Base-by-base conservation (phyloP, 2,888 invertebrate genomes). In the Alcis repandata region DNA sequence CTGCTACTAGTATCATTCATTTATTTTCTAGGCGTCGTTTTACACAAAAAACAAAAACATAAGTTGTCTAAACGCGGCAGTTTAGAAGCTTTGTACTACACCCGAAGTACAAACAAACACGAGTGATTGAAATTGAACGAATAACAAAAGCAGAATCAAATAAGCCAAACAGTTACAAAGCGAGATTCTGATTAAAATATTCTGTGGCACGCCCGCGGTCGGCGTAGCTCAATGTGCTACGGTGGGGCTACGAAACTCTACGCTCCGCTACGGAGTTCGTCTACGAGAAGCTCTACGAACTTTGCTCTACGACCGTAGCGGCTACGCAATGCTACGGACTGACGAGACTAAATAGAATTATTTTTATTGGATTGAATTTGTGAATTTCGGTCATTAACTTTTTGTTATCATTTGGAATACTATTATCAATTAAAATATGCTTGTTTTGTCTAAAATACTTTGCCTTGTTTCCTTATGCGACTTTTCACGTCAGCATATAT, bases 171-270 rank as follows among this genome's bases (percentile, higher is more conserved):
- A 10, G 11, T 2, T 17, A 1, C 13, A 40, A 49, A 13, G 10
- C 1, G 15, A 51, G 0, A 40, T 61, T 32, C 53, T 54, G 40
- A n/a, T 1, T 49, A 17, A 11, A 48, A 33, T 61, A 49, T 22
- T 41, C 54, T 56, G 20, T 61, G 61, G 32, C 45, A 20, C 13
- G 53, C 27, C 56, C 20, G 19, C 48, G 61, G 53, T 56, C 38
- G 64, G 9, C 52, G 57, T 65, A 60, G 57, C 60, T 41, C 57
- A 52, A 49, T 49, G 59, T 43, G 59, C 65, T 65, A 65, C 64
- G 45, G 20, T 4, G 40, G 9, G 10, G 69, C 69, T 69, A 69
- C 71, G 71, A 67, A 60, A 60, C 49, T 67, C 70, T 72, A 68
- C 67, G 58, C 63, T 59, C 43, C 41, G 63, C 58, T 66, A 67